Base-by-base conservation (phyloP, 1,140 invertebrate genomes). In the Drosophila sp. region DNA sequence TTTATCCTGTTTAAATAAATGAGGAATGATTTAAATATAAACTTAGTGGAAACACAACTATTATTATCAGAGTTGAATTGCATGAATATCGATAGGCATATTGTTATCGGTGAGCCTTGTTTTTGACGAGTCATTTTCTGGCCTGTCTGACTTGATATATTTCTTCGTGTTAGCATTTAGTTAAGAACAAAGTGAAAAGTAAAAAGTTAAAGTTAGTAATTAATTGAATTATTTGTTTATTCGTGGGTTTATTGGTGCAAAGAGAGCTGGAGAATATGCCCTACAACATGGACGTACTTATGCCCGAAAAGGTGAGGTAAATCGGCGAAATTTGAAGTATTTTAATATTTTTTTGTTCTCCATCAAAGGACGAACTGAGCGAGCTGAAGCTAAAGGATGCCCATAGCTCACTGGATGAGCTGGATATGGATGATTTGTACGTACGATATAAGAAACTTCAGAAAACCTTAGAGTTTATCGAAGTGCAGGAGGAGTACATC, bases 401-500 rank as follows among this genome's bases (percentile, higher is more conserved):
- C 54, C 92, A 93, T 41, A 93, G 93, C 73, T 92, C 93, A 35
- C 92, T 95, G 50, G 96, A 98, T 90, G 96, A 97, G 84, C 91
- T 96, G 65, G 97, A 98, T 92, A 93, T 96, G 27, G 97, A 98
- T 93, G 97, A 98, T 94, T 93, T 98, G 35, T 99, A 98, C 91
- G 98, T 97, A 17, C 98, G 97, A 93, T 98, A 97, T 85, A 98
- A 98, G 97, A 99, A 99, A 95, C 93, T 99, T 2, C 97, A 99
- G 93, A 94, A 97, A 74, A 98, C 98, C 92, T 92, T 99, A n/a
- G 98, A 99, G 92, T 99, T 99, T 93, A 93, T 99, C 2, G 96
- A 98, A 92, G 98, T 99, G 11, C 98, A 99, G 94, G 98, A 99
- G 93, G 98, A 99, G 86, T 99, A 99, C 89, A 98, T 99, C 56